Evolutionary conservation across 53 echinoderm and acorn worm genomes (phyloP), one percentile per base, ranked within the genome.

Genomic region (Actinopyga echinites): DNA sequence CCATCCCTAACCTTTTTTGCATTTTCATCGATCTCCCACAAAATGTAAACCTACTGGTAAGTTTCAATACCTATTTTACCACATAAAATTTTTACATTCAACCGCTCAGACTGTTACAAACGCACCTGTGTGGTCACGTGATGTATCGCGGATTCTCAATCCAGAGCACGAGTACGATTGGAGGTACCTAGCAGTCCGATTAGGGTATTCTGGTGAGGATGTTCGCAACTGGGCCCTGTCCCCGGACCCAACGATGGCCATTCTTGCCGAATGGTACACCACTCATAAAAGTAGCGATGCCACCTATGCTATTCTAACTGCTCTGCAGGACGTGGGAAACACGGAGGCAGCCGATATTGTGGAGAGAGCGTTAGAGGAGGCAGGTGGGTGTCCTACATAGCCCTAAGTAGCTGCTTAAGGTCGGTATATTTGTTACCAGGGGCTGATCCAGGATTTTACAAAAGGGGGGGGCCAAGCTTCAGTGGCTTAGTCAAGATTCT

Each of bases 191-290:
- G 95, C 95, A 12, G 85, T 95, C 9, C 86, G 93, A 33, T 90
- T 95, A 29, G 93, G 93, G 26, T 95, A 91, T 85, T 88, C 89
- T 0, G 87, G 85, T 30, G 91, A 95, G 64, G 95, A 95, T 69
- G 87, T 95, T 28, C 90, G 95, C 5, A 95, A 93, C 84, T 95
- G 95, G 95, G 95, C 93, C 22, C 69, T 93, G 56, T 93, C 93
- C 19, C 93, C 93, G 20, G 95, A 95, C 69, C 95, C 95, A 4
- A 93, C 95, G 15, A 93, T 95, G 95, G 86, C 93, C 26, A 78
- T 95, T 12, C 83, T 95, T 49, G 91, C 93, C 1, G 95, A 95
- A 25, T 95, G 95, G 95, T 95, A 95, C 85, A 91, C 93, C 33
- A 89, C 89, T 11, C 95, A 95, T 69, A 93, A 95, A 74, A 95